Evolutionary conservation across 2,797 vertebrate genomes (phyloP).

Genomic region (Furcifer pardalis): DNA sequence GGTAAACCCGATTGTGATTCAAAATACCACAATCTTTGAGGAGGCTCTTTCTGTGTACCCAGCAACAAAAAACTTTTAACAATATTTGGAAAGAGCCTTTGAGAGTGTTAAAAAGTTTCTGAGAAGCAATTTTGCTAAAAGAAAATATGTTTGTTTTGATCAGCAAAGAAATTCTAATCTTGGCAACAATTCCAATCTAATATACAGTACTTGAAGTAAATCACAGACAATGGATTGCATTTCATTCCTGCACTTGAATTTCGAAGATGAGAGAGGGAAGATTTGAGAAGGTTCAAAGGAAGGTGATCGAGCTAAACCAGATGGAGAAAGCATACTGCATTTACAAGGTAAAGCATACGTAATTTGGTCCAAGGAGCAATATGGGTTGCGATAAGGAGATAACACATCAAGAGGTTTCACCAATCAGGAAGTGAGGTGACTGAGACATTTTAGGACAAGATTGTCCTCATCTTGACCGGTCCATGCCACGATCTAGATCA

Average conservation of each 20-base stretch:
- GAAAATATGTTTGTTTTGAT: not conserved
- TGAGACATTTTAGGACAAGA: too few relatives aligned
- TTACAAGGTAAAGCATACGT: not conserved
- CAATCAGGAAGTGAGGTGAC: too few relatives aligned
- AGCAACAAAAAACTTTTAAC: not conserved
- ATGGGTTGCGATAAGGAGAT: not conserved
- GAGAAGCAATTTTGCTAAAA: slow-evolving; percentile 15
- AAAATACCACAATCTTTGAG: too few relatives aligned
- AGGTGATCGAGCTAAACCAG: not conserved
- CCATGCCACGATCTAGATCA: too few relatives aligned
- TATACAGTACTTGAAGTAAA: too few relatives aligned
- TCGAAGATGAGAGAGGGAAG: not conserved
- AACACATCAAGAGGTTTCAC: not conserved
- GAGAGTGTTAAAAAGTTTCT: not conserved
- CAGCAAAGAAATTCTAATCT: fast-evolving
- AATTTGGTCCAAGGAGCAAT: not conserved
- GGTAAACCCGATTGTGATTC: too few relatives aligned
- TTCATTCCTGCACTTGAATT: not conserved
- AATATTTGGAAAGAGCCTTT: not conserved
- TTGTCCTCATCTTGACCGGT: too few relatives aligned
- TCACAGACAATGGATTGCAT: not conserved
- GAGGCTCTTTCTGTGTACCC: too few relatives aligned
- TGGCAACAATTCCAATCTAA: not conserved
- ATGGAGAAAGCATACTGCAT: not conserved
- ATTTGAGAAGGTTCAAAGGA: not conserved